Base-by-base conservation (phyloP, 1,140 invertebrate species). In the Drosophila novamexicana region DNA sequence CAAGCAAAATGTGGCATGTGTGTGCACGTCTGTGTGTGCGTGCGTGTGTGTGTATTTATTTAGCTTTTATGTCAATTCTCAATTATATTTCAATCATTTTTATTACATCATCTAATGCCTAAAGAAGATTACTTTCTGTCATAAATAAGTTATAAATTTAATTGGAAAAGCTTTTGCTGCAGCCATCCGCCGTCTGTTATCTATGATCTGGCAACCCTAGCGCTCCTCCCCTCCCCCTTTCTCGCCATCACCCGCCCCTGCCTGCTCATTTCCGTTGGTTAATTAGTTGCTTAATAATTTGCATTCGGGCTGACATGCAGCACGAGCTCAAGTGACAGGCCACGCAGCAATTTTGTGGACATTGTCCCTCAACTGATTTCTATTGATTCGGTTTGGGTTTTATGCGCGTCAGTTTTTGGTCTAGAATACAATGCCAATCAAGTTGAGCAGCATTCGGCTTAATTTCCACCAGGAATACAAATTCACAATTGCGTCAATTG, bases 21-120 rank as follows among this genome's bases (percentile, higher is more conserved):
- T 57, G 50, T 77, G 61, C 57, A 14, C 14, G 52, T 42, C 44
- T 39, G 45, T 12, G 18, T 69, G 56, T 47, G 34, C 53, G 16
- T 61, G 40, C 22, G 52, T 12, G 49, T 68, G 54, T 66, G 71
- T 69, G 68, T 88, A 68, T 79, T 81, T 85, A 59, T 75, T 79
- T 79, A 77, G 79, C 80, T 89, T 89, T 89, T 89, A 89, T 89
- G 85, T 81, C 84, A 90, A 89, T 89, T 89, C 84, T 89, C 84
- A 89, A 89, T 89, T 89, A 89, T 89, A 89, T 89, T 89, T 89
- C 84, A 89, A 89, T 89, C 84, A 89, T 89, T 89, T 89, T 89
- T 89, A 89, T 89, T 89, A 89, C 85, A 77, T 74, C 80, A 68
- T 56, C 84, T 89, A 89, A 89, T 89, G 77, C 84, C 74, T 68